Base-by-base conservation (phyloP, 2,888 invertebrate genomes). In the Stratiomys singularior region DNA sequence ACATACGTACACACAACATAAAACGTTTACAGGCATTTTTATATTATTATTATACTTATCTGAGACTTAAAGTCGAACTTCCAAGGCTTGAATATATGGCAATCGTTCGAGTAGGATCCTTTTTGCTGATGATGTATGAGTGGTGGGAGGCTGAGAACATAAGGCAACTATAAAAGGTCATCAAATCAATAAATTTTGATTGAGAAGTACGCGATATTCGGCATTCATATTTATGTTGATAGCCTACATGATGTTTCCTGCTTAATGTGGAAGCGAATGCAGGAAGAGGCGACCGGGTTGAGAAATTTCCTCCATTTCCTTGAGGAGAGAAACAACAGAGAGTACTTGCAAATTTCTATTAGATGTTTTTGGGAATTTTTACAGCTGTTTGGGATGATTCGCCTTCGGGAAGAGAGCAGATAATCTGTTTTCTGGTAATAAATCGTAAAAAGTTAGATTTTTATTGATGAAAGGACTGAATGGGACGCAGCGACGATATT, bases 131-230 rank as follows among this genome's bases (percentile, higher is more conserved):
- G n/a, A 13, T 44, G 44, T 44, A 44, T 52, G 52, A 4, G 52
- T 52, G 15, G 18, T 13, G n/a, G 15, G 11, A 64, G 13, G n/a
- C 15, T 18, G 15, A 46, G 25, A 56, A 27, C 52, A 72, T 52
- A 52, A 18, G 71, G 71, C 28, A 56, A 52, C 56, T 56, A 56
- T 72, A 72, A 72, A 72, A 72, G 71, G 71, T 72, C 71, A 72
- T 72, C 71, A 72, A 72, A 72, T 72, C 71, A 72, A 72, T 72
- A 72, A 72, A 72, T 56, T 72, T 72, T 72, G 71, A 72, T 72
- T 47, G 71, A 37, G 56, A 52, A 72, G 71, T 56, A 56, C 52
- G 71, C 56, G 71, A 28, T 72, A 72, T 72, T 11, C 28, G 28
- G 56, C 37, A 66, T 52, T 72, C 56, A 72, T 72, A 46, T 72